A percentile compares a stretch with the other conserved stretches of the same genome.
These are phyloP conservation scores for Drosophila robusta DNA, from an alignment of 2,888 invertebrate genomes.

Conservation along the genomic window DNA sequence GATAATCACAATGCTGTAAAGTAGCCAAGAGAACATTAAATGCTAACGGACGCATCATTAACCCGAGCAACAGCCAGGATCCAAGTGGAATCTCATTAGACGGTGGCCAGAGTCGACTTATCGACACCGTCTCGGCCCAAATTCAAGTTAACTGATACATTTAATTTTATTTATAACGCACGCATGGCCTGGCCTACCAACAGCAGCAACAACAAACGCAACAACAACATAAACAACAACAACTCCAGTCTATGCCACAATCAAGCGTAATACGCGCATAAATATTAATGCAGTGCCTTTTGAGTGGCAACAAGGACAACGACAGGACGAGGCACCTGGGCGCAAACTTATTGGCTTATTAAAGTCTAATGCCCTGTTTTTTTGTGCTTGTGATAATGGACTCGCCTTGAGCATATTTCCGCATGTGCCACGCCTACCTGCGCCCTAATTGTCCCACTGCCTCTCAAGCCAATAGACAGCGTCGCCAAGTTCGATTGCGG, in stretches of 20 bases:
- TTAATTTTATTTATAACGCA: slow-evolving; percentile 77
- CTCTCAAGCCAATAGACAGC: slow-evolving; percentile 29
- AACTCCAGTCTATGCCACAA: slow-evolving; percentile 47
- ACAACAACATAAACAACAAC: slow-evolving; percentile 1
- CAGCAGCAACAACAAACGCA: slow-evolving; percentile 2
- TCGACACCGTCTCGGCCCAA: slow-evolving; percentile 53
- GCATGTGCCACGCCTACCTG: slow-evolving; percentile 9
- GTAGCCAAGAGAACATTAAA: slow-evolving; percentile 46
- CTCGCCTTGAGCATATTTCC: slow-evolving; percentile 10
- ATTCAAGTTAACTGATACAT: slow-evolving; percentile 70
- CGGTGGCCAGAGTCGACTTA: slow-evolving; percentile 55
- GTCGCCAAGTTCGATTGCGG: slow-evolving; percentile 46
- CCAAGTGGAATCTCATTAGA: slow-evolving; percentile 64
- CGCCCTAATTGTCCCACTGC: slow-evolving; percentile 43
- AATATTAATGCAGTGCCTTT: slow-evolving; percentile 73
- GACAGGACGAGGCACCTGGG: slow-evolving; percentile 51
- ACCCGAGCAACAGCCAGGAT: slow-evolving; percentile 38
- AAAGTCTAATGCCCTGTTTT: slow-evolving; percentile 68
- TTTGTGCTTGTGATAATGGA: slow-evolving; percentile 51
- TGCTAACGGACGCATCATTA: slow-evolving; percentile 67
- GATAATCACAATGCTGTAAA: slow-evolving; percentile 53
- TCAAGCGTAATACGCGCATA: slow-evolving; percentile 62
- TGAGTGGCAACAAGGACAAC: slow-evolving; percentile 22
- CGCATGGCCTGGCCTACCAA: slow-evolving; percentile 59
- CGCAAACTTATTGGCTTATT: slow-evolving; percentile 81